These are phyloP conservation scores for Tenthredo mesomela DNA, from an alignment of 2,888 invertebrate species.

Conservation along the genomic window DNA sequence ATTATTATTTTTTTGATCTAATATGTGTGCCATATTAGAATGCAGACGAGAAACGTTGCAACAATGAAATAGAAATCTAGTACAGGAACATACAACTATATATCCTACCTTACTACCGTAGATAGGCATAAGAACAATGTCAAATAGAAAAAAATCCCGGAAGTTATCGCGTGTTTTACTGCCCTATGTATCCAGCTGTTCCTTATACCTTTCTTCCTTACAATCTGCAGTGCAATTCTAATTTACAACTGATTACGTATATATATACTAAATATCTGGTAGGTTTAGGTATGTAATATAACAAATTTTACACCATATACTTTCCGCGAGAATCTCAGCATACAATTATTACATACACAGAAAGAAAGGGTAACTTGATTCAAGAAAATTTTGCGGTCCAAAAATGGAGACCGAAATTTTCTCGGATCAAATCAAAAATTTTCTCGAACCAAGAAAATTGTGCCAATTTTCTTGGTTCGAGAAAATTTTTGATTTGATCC, in stretches of 20 bases:
- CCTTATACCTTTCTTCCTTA: background rate
- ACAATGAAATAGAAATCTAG: constrained; percentile 50
- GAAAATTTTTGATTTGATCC: too few relatives aligned
- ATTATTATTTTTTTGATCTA: background rate
- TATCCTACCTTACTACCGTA: background rate
- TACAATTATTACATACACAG: too few relatives aligned
- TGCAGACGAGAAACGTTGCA: constrained; percentile 17
- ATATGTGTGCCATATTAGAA: constrained; percentile 15
- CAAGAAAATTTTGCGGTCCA: too few relatives aligned
- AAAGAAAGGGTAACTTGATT: too few relatives aligned
- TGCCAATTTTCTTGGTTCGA: too few relatives aligned
- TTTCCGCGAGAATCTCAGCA: background rate
- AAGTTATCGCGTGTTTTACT: constrained; percentile 32
- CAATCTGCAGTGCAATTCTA: background rate
- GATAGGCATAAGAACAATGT: constrained; percentile 26
- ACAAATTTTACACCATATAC: background rate
- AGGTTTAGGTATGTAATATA: background rate
- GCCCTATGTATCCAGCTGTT: background rate
- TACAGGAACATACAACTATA: constrained; percentile 23
- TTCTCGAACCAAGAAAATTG: too few relatives aligned
- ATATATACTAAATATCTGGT: background rate
- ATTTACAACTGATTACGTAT: background rate
- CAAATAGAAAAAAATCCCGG: constrained; percentile 35
- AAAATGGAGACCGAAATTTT: too few relatives aligned
- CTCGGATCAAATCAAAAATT: too few relatives aligned